Evolutionary conservation across 2,888 invertebrate species (phyloP).

Genomic region (Noctua comes): DNA sequence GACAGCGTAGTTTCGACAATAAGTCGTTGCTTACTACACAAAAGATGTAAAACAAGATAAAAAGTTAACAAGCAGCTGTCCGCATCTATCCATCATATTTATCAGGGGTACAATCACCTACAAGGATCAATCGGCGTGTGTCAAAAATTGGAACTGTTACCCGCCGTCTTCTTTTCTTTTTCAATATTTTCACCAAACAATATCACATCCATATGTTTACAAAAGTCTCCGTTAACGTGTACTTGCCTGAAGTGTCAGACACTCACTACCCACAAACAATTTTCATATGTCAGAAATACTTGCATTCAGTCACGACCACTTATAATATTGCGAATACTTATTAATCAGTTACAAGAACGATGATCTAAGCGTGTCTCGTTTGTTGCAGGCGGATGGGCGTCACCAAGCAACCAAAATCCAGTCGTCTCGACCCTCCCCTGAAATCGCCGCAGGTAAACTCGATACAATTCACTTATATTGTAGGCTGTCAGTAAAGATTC

Average conservation of each 20-base stretch:
- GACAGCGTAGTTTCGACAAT: too few relatives aligned
- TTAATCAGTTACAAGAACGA: neutral
- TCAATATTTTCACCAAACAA: neutral
- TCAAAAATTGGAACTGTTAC: neutral
- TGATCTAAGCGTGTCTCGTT: constrained; percentile 43
- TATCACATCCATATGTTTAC: neutral
- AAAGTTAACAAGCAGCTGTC: too few relatives aligned
- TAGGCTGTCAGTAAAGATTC: neutral
- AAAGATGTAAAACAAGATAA: too few relatives aligned
- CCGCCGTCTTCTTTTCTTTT: neutral
- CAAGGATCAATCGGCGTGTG: neutral
- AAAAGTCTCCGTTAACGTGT: neutral
- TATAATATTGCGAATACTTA: neutral
- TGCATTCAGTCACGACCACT: neutral
- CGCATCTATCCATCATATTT: too few relatives aligned
- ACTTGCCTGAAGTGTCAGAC: neutral
- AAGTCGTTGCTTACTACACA: too few relatives aligned
- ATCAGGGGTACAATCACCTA: neutral
- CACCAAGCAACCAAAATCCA: constrained; percentile 88
- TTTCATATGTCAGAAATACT: neutral
- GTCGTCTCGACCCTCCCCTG: constrained; percentile 88
- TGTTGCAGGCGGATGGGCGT: constrained; percentile 89
- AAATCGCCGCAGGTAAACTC: constrained; percentile 87
- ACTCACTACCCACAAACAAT: neutral
- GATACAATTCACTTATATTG: neutral